Percentiles rank a stretch among this genome's conserved stretches.
Conservation (phyloP, 1,140 invertebrate genomes). For the Ladona fulva region DNA sequence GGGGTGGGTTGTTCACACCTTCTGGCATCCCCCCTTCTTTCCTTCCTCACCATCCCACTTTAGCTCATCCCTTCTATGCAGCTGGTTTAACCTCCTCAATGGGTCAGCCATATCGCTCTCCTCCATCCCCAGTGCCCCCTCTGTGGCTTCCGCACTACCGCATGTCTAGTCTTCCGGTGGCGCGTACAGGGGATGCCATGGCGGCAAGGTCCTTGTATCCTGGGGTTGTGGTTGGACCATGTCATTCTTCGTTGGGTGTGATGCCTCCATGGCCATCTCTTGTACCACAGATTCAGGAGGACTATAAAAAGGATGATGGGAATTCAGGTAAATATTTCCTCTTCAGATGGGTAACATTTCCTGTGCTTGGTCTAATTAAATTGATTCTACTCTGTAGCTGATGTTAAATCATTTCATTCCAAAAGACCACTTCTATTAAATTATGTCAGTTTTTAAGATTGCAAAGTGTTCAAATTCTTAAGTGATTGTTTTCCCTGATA, state of each 20-base stretch:
- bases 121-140: conserved; percentile 18
- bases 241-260: conserved; percentile 14
- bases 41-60: conserved; percentile 15
- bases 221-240: conserved; percentile 16
- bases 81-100: neutral
- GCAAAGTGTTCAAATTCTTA: neutral
- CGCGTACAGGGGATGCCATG: neutral
- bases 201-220: conserved; percentile 17
- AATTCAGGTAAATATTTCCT: conserved; percentile 18
- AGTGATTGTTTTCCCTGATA: too few relatives aligned
- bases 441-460: neutral
- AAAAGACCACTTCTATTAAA: neutral
- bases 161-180: conserved; percentile 26
- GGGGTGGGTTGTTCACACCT: neutral
- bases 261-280: neutral
- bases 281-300: conserved; percentile 17
- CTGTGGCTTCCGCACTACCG: conserved; percentile 21
- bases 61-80: conserved; percentile 17
- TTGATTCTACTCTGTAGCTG: neutral
- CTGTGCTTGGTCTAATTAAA: neutral
- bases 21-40: conserved; percentile 21
- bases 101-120: conserved; percentile 16
- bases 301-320: conserved; percentile 22
- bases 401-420: neutral
- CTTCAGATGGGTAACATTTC: neutral